Conservation (phyloP, 2,797 vertebrate genomes). For the Diglossa cyanea region DNA sequence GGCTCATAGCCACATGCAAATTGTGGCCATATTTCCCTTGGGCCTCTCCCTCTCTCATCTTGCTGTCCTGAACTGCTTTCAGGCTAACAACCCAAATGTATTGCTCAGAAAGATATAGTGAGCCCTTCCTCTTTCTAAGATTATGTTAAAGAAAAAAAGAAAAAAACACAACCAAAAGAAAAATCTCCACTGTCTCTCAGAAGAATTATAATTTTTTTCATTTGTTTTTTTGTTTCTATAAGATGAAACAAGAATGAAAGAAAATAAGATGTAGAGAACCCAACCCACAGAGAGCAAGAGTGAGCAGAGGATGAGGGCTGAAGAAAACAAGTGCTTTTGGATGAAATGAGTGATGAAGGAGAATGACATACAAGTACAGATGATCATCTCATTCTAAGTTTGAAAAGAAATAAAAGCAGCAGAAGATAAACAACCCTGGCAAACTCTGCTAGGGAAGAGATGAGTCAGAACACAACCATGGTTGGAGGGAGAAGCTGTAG, state of each 20-base stretch:
- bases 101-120: neutral
- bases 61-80: neutral
- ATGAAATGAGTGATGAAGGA: neutral
- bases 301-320: neutral
- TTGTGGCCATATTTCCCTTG: neutral
- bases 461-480: neutral
- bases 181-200: neutral
- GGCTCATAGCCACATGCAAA: slow-evolving; percentile 12
- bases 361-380: neutral
- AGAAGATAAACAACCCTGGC: neutral
- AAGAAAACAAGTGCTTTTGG: neutral
- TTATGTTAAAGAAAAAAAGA: neutral
- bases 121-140: neutral
- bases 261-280: neutral
- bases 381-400: neutral
- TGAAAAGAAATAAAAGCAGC: neutral
- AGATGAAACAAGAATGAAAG: neutral
- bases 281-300: neutral
- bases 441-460: neutral
- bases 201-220: neutral
- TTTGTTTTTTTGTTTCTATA: neutral
- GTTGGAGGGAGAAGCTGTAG: neutral
- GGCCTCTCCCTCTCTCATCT: neutral
- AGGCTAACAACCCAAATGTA: neutral
- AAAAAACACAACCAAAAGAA: neutral